Evolutionary conservation across 2,888 invertebrate species (phyloP).

Genomic region (Ectropis crepuscularia): DNA sequence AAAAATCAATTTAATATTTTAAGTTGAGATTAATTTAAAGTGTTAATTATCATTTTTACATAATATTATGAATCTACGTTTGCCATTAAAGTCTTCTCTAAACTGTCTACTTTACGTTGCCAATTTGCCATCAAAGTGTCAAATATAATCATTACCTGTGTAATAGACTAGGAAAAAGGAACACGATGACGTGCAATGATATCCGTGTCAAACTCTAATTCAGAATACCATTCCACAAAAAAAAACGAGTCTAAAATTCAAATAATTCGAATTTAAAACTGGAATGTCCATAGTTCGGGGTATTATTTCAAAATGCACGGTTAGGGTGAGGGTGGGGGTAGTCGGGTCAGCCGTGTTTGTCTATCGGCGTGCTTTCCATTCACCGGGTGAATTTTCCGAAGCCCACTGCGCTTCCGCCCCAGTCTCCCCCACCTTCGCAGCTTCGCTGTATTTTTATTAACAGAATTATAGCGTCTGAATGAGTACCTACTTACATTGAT

Average conservation of each 20-base stretch:
- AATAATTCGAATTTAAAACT: slow-evolving; percentile 45
- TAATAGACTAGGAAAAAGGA: no score
- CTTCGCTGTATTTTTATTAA: slow-evolving; percentile 81
- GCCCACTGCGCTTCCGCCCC: slow-evolving; percentile 74
- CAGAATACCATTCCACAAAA: not conserved
- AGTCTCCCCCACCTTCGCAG: slow-evolving; percentile 54
- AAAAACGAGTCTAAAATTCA: not conserved
- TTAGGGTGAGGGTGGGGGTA: slow-evolving; percentile 52
- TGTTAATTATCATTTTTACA: no score
- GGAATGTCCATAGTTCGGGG: slow-evolving; percentile 60
- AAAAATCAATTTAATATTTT: no score
- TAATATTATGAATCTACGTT: no score
- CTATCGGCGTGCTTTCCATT: slow-evolving; percentile 83
- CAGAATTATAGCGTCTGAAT: slow-evolving; percentile 81
- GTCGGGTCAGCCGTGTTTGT: slow-evolving; percentile 79
- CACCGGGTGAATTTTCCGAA: slow-evolving; percentile 83
- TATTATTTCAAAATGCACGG: slow-evolving; percentile 81
- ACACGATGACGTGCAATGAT: no score
- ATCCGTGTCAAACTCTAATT: not conserved
- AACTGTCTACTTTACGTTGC: no score
- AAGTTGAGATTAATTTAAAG: no score
- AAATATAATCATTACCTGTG: no score
- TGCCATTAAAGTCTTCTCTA: no score
- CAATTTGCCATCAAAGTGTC: no score
- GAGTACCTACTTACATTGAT: slow-evolving; percentile 80